Evolutionary conservation across 1,140 invertebrate species (phyloP).

Genomic region (Drosophila ambigua): DNA sequence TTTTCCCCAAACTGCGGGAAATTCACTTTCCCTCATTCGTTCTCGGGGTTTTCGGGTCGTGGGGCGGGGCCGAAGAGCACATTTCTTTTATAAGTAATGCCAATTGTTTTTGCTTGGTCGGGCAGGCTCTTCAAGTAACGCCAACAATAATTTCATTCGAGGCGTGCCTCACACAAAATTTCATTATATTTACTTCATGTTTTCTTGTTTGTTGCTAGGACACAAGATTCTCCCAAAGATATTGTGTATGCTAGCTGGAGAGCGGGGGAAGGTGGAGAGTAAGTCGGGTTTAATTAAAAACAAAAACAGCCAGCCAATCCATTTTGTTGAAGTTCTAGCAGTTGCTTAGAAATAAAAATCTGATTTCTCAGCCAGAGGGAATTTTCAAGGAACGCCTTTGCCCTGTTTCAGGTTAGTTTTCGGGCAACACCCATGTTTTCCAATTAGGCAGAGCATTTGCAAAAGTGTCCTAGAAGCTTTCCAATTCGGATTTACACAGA

Average conservation of each 20-base stretch:
- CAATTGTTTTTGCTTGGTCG: constrained; percentile 31
- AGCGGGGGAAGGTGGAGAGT: not conserved
- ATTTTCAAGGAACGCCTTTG: no score
- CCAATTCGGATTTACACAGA: no score
- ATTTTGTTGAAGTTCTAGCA: not conserved
- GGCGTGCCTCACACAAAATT: constrained; percentile 40
- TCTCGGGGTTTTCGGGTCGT: constrained; percentile 1
- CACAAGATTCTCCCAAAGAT: not conserved
- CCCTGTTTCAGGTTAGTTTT: no score
- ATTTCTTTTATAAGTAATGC: constrained; percentile 26
- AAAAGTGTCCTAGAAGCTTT: no score
- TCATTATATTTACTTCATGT: constrained; percentile 46
- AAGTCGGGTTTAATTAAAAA: constrained; percentile 11
- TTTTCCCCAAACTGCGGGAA: constrained; percentile 20
- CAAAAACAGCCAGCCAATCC: not conserved
- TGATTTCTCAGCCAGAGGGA: no score
- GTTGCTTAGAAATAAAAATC: no score
- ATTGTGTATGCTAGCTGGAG: constrained; percentile 16
- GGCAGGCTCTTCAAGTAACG: constrained; percentile 34
- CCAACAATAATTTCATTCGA: constrained; percentile 40
- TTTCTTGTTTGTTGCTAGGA: constrained; percentile 28
- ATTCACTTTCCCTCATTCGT: constrained; percentile 10
- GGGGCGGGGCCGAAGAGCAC: constrained; percentile 35
- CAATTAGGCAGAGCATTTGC: no score
- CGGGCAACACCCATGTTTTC: no score